Evolutionary conservation across 1,140 invertebrate genomes (phyloP), one percentile per base, ranked within the genome.

Genomic region (Drosophila kurseongensis): DNA sequence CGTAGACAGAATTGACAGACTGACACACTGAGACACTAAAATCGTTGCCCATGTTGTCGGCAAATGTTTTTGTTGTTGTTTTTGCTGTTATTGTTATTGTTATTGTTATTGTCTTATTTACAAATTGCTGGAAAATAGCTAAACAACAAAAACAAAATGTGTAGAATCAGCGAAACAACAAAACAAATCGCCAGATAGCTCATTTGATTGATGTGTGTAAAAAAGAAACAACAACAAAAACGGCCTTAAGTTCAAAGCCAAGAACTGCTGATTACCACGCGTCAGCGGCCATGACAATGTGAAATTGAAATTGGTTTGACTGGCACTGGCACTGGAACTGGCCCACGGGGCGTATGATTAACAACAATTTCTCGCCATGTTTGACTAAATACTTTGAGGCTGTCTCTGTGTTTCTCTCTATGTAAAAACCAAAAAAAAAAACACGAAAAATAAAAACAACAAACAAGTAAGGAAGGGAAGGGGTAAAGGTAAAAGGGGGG

Each of bases 221-320:
- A 32, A 16, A 16, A 23, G 13, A 42, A 16, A 16, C 13, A 41
- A 1, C 3, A 6, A 23, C 5, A 38, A 29, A 32, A 32, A 38
- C 71, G 78, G 88, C 79, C 72, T 89, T 89, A 89, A 72, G 85
- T 89, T 89, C 85, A 89, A 89, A 89, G 84, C 84, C 85, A 89
- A 89, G 73, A 75, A 80, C 84, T 58, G 68, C 67, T 72, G 82
- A 85, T 85, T 85, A 85, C 78, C 78, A 85, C 82, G 71, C 78
- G 78, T 65, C 82, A 67, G 75, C 78, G 78, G 78, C 78, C 83
- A 82, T 86, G 82, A 88, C 82, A 86, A 79, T 86, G 82, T 82
- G 71, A 82, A 81, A 86, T 72, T 83, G 69, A 63, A 73, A 72
- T 78, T 81, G 73, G 66, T 80, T 76, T 80, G 71, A 69, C 63